Evolutionary conservation across 2,797 vertebrate genomes (phyloP).

Genomic region (Leontopithecus rosalia): DNA sequence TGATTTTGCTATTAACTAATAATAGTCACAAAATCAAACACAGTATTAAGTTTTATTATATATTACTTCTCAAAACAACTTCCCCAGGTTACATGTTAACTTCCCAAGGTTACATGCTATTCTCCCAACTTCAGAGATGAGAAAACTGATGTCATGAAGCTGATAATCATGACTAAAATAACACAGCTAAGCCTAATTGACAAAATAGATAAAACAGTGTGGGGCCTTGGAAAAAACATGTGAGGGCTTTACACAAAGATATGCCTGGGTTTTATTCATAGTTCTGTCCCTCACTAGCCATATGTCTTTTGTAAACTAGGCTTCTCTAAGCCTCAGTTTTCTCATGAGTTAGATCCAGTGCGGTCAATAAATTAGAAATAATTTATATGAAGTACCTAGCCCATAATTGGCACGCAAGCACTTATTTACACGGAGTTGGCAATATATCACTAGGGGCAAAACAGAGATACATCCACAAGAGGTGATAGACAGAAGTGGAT

Average conservation of each 20-base stretch:
- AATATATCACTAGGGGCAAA: neutral
- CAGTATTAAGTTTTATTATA: neutral
- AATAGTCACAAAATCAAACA: neutral
- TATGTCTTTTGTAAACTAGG: neutral
- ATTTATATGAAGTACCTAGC: neutral
- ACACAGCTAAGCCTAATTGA: neutral
- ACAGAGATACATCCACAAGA: neutral
- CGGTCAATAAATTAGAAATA: conserved; percentile 7
- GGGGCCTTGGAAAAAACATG: neutral
- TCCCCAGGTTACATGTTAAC: neutral
- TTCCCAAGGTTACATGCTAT: neutral
- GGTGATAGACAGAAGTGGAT: neutral
- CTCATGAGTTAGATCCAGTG: neutral
- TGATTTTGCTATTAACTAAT: neutral
- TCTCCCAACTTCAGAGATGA: neutral
- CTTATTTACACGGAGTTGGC: neutral
- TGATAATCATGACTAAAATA: neutral
- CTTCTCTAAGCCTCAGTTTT: conserved; percentile 6
- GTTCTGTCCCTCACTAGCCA: neutral
- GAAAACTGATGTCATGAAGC: neutral
- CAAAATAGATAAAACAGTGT: neutral
- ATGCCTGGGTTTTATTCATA: neutral
- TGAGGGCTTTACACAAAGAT: neutral
- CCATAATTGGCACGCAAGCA: neutral
- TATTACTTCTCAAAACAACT: neutral